phyloP scores from a whole-genome alignment of 2,888 invertebrate species.

The Plagodis pulveraria region DNA sequence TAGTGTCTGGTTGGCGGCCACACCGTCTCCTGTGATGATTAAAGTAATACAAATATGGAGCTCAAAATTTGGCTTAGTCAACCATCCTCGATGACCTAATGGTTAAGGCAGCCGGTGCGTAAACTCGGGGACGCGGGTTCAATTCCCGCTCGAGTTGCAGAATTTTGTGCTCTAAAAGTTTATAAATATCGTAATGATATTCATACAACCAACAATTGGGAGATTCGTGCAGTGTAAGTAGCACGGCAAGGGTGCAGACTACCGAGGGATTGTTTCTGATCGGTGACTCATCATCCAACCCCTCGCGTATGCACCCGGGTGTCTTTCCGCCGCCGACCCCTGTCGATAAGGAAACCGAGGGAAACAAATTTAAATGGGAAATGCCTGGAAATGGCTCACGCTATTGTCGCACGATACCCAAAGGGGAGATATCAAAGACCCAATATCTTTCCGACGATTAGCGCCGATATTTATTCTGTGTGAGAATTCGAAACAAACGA shows the following conservation, averaged over 20 bases:
- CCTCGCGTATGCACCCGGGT: slow-evolving; percentile 48
- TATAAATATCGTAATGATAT: slow-evolving; percentile 1
- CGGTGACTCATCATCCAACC: slow-evolving; percentile 52
- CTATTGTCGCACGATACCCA: slow-evolving; percentile 72
- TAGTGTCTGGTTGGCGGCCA: too few species aligned
- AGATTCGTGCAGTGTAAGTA: neutral
- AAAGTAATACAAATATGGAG: too few species aligned
- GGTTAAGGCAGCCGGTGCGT: too few species aligned
- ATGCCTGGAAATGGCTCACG: slow-evolving; percentile 79
- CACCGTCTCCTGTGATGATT: too few species aligned
- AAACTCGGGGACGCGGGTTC: too few species aligned
- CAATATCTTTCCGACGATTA: slow-evolving; percentile 72
- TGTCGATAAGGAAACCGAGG: slow-evolving; percentile 72
- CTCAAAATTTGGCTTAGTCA: too few species aligned
- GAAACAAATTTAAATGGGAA: slow-evolving; percentile 79
- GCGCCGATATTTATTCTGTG: slow-evolving; percentile 73
- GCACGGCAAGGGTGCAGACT: neutral
- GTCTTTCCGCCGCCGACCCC: slow-evolving; percentile 49
- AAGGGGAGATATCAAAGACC: slow-evolving; percentile 71
- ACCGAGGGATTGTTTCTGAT: slow-evolving; percentile 31
- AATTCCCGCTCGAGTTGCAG: too few species aligned
- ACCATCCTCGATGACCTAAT: too few species aligned
- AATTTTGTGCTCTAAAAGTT: too few species aligned
- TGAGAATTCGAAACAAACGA: slow-evolving; percentile 71
- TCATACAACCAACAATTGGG: slow-evolving; percentile 7